These are phyloP conservation scores for Gorsachius magnificus DNA, from an alignment of 2,797 vertebrate genomes.

Conservation along the genomic window DNA sequence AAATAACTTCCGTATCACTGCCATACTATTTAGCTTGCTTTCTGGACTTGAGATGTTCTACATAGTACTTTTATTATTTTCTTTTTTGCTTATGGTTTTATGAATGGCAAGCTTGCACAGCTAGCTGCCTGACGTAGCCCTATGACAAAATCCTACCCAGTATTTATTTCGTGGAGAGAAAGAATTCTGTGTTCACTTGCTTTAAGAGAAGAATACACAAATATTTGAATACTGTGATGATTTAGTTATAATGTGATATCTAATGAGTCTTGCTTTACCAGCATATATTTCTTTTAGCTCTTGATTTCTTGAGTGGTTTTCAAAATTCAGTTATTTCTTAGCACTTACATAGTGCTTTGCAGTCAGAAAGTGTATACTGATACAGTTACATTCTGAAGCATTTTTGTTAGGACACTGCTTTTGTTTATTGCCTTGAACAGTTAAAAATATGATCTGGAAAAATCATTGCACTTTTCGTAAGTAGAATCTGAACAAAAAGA, in stretches of 20 bases:
- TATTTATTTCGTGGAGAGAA: not conserved
- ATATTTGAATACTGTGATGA: not conserved
- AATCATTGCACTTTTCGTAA: not conserved
- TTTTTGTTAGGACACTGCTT: not conserved
- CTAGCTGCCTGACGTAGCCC: not conserved
- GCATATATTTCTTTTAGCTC: not conserved
- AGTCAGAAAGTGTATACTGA: not conserved
- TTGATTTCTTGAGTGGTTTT: not conserved
- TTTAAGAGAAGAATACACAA: not conserved
- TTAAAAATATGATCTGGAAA: not conserved
- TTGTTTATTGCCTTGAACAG: not conserved
- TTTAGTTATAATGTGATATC: not conserved
- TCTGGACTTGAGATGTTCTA: not conserved
- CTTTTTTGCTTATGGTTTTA: not conserved
- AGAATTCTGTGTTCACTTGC: not conserved
- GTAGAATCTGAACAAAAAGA: not conserved
- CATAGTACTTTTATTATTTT: not conserved
- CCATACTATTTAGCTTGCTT: not conserved
- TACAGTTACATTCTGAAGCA: not conserved
- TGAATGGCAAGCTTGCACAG: not conserved
- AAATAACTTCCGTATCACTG: not conserved
- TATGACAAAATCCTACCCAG: not conserved
- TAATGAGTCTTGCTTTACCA: not conserved
- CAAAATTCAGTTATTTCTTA: not conserved
- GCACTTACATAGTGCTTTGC: not conserved